Evolutionary conservation across 2,113 vertebrate species (phyloP), one percentile per base, ranked within the genome.

Genomic region (Passer domesticus): DNA sequence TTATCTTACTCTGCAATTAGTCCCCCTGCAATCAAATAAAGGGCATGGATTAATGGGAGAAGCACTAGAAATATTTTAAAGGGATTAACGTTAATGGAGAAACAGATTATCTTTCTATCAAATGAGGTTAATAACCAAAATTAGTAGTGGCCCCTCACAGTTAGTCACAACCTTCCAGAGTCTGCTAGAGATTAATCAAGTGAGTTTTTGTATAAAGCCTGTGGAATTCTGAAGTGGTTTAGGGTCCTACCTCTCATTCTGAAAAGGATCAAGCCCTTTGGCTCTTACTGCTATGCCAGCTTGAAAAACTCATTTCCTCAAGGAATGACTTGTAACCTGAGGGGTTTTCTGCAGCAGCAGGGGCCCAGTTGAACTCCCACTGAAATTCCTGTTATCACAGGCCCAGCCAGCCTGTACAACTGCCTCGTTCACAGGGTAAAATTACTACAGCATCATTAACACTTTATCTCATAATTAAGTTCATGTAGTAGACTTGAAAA

Each of bases 61-160:
- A 76, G 28, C 63, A 79, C 82, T 91, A 66, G 84, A 91, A 94
- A 76, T 94, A 85, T 92, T 95, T 95, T 88, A 92, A 55, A 83
- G 74, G 55, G 81, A 95, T 91, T 92, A 95, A 89, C 0, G 0
- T 43, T 95, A 94, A 94, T 92, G 75, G 87, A 85, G 81, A 80
- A 92, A 90, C 78, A 89, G 93, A 91, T 95, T 79, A 89, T 95
- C 77, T 79, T 95, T 76, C 67, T 72, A 63, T 94, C 84, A 90
- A 73, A 78, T 84, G 41, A 91, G 89, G 87, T 94, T 91, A 96
- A 91, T 81, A 75, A 59, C 69, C 82, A 68, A 89, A 96, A 88
- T 88, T 35, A 90, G 74, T 35, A 59, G 70, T 73, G 58, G 31
- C 58, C 59, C 67, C 66, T 76, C 37, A 31, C 49, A 62, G 56